phyloP scores from a whole-genome alignment of 1,140 invertebrate genomes.

The Amphibalanus amphitrite region DNA sequence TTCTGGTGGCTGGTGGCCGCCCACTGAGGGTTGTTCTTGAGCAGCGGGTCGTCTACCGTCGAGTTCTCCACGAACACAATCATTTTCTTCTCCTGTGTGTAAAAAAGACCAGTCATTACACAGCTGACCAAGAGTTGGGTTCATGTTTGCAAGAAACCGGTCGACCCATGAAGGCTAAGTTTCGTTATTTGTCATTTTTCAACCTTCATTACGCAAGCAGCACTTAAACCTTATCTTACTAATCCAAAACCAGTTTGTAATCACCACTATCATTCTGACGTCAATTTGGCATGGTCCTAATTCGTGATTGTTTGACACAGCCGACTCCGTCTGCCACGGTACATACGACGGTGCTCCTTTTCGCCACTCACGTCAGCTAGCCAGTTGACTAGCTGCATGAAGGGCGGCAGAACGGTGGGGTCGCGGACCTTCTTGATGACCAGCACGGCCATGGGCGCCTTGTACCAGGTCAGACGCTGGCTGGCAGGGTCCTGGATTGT shows the following conservation, averaged over 20 bases:
- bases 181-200: too few species aligned
- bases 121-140: too few species aligned
- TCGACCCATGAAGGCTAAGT: too few species aligned
- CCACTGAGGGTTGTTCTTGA: slow-evolving; percentile 51
- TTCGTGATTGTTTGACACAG: too few species aligned
- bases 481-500: slow-evolving; percentile 93
- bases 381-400: slow-evolving; percentile 82
- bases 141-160: too few species aligned
- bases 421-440: slow-evolving; percentile 93
- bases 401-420: slow-evolving; percentile 66
- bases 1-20: slow-evolving; percentile 48
- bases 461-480: slow-evolving; percentile 90
- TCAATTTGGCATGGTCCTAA: too few species aligned
- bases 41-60: slow-evolving; percentile 60
- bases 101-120: background rate
- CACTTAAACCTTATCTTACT: too few species aligned
- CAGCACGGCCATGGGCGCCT: slow-evolving; percentile 78
- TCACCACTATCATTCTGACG: too few species aligned
- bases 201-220: too few species aligned
- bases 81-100: slow-evolving; percentile 69
- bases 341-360: too few species aligned
- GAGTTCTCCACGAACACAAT: slow-evolving; percentile 81
- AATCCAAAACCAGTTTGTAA: too few species aligned
- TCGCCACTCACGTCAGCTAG: slow-evolving; percentile 37
- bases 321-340: too few species aligned